Evolutionary conservation across 2,888 invertebrate genomes (phyloP).

Genomic region (Drosophila setosimentum): DNA sequence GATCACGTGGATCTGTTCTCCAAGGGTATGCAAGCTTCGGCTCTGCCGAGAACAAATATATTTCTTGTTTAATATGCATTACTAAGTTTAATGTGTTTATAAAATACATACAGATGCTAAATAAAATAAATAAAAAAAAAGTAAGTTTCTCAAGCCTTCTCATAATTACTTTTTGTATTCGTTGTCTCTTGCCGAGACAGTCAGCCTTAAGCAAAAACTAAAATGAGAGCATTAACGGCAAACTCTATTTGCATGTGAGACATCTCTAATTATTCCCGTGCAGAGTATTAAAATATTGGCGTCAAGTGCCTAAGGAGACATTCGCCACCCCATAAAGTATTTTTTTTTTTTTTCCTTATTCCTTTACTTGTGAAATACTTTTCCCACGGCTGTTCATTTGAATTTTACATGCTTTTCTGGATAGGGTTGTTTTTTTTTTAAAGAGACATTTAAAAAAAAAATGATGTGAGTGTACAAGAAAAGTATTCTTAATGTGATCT

Average conservation of each 20-base stretch:
- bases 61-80: background rate
- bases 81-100: slow-evolving; percentile 8
- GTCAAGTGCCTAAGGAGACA: background rate
- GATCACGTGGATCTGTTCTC: background rate
- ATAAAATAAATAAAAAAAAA: slow-evolving; percentile 7
- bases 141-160: slow-evolving; percentile 4
- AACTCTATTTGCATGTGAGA: slow-evolving; percentile 27
- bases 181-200: slow-evolving; percentile 18
- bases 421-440: background rate
- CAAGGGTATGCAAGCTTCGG: background rate
- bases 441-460: background rate
- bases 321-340: background rate
- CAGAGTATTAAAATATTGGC: background rate
- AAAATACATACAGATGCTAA: background rate
- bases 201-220: slow-evolving; percentile 26
- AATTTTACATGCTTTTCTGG: background rate
- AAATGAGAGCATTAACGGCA: slow-evolving; percentile 32
- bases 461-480: no score
- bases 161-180: slow-evolving; percentile 38
- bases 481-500: background rate
- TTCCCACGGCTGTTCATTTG: slow-evolving; percentile 36
- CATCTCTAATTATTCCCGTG: slow-evolving; percentile 12
- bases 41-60: no score
- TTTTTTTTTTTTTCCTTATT: background rate
- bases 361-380: slow-evolving; percentile 4